Conservation (phyloP, 1,140 invertebrate genomes). For the Galleria mellonella region DNA sequence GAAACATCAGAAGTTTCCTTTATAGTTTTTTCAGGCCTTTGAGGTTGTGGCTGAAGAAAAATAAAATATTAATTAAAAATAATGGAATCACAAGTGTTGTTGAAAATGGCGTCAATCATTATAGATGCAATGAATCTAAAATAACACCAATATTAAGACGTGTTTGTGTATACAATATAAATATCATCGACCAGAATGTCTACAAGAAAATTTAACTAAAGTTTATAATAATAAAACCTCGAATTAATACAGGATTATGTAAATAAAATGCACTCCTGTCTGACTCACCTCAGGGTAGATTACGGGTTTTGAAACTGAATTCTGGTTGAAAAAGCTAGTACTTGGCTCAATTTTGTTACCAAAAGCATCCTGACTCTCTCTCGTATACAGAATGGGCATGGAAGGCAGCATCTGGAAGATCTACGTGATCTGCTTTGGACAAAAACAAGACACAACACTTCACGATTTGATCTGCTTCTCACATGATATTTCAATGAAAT, state of each 20-base stretch:
- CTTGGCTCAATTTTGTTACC: conserved; percentile 57
- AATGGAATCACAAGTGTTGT: neutral
- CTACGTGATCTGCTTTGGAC: conserved; percentile 20
- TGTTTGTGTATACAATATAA: too few species aligned
- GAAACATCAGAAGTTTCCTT: conserved; percentile 14
- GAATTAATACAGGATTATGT: neutral
- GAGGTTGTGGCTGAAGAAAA: conserved; percentile 32
- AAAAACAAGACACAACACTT: conserved; percentile 27
- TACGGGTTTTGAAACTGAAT: conserved; percentile 33
- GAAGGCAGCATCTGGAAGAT: conserved; percentile 73
- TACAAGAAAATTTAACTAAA: neutral
- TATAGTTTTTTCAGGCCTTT: conserved; percentile 17
- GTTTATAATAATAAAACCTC: neutral
- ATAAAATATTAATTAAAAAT: neutral
- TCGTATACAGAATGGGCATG: conserved; percentile 70
- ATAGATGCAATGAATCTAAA: too few species aligned
- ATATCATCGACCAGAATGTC: neutral
- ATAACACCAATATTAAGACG: too few species aligned
- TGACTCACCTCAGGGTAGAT: conserved; percentile 47
- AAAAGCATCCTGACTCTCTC: conserved; percentile 61
- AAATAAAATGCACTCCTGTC: neutral
- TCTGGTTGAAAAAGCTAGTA: conserved; percentile 48
- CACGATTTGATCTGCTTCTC: conserved; percentile 22
- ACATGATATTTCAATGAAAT: conserved; percentile 24
- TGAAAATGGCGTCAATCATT: conserved; percentile 5